These are phyloP conservation scores for Merluccius polli DNA, from an alignment of 2,797 vertebrate species.

Conservation along the genomic window DNA sequence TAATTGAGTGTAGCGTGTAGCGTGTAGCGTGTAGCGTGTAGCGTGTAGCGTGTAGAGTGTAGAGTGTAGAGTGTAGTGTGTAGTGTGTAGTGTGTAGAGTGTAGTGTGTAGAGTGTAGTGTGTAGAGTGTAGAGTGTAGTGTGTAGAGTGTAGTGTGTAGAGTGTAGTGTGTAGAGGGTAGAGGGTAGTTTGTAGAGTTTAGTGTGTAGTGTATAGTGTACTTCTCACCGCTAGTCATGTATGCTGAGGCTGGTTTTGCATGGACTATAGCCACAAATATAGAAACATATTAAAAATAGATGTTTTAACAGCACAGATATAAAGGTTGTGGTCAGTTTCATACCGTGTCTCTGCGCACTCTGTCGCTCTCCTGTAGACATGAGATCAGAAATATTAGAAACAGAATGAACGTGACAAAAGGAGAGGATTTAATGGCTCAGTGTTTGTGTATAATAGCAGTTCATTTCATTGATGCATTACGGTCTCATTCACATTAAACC, in stretches of 20 bases:
- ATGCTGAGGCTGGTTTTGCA: background rate
- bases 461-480: background rate
- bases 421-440: background rate
- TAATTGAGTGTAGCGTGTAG: too few relatives aligned
- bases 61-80: too few relatives aligned
- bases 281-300: background rate
- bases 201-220: too few relatives aligned
- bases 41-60: too few relatives aligned
- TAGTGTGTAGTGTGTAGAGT: too few relatives aligned
- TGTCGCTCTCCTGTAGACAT: background rate
- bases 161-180: too few relatives aligned
- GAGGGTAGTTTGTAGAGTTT: too few relatives aligned
- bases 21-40: too few relatives aligned
- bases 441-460: background rate
- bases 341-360: background rate
- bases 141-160: too few relatives aligned
- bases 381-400: background rate
- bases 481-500: background rate
- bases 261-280: background rate
- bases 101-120: too few relatives aligned
- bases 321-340: background rate
- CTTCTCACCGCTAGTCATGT: too few relatives aligned
- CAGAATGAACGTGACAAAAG: background rate
- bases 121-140: too few relatives aligned
- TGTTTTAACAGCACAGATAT: background rate